Conservation (phyloP, 2,888 invertebrate genomes). For the Osmoderma eremita region DNA sequence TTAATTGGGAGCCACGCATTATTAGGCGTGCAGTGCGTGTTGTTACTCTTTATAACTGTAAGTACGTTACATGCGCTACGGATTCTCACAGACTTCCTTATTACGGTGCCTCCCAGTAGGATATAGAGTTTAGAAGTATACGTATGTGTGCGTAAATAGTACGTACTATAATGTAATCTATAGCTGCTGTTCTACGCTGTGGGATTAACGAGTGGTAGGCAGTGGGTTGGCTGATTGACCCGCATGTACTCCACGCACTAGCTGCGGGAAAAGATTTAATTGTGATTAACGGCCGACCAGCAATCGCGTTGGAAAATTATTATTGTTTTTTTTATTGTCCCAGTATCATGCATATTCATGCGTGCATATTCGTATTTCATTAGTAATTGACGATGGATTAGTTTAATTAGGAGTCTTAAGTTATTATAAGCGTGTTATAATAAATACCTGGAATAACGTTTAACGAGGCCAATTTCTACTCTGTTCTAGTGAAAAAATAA, state of each 20-base stretch:
- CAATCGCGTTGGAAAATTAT: conserved; percentile 15
- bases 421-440: too few species aligned
- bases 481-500: too few species aligned
- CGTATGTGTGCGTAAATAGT: neutral
- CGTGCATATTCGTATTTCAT: too few species aligned
- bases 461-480: too few species aligned
- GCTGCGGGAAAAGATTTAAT: conserved; percentile 22
- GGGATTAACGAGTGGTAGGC: conserved; percentile 10
- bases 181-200: neutral
- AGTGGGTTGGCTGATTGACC: conserved; percentile 22
- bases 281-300: conserved; percentile 11
- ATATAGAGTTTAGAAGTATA: neutral
- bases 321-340: conserved; percentile 11
- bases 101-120: conserved; percentile 13
- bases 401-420: too few species aligned
- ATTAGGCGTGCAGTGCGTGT: neutral
- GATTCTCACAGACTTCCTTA: conserved; percentile 8
- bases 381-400: too few species aligned
- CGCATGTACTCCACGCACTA: conserved; percentile 9
- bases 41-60: neutral
- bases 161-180: too few species aligned
- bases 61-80: too few species aligned
- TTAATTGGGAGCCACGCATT: conserved; percentile 18
- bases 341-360: too few species aligned
- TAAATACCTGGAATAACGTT: too few species aligned